Conservation (phyloP, 2,888 invertebrate species). For the Listrodromus nycthemerus region DNA sequence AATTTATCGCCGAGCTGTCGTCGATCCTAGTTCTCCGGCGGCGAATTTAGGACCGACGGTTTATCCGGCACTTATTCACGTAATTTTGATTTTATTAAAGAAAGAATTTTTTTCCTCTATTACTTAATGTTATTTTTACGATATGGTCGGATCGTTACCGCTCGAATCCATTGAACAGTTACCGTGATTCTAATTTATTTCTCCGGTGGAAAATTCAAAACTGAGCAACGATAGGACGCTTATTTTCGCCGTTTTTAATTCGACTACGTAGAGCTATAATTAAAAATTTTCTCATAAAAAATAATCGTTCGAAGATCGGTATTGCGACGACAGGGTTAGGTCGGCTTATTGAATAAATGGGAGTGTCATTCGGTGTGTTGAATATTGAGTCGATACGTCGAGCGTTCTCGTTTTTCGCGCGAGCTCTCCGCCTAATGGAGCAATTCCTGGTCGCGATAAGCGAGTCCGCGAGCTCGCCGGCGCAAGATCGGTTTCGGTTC, state of each 20-base stretch:
- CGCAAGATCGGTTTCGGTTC: constrained; percentile 47
- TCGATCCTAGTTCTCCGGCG: too few relatives aligned
- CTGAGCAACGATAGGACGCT: not conserved
- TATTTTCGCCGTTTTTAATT: too few relatives aligned
- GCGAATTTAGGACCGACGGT: too few relatives aligned
- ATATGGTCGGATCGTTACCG: not conserved
- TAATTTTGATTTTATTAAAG: too few relatives aligned
- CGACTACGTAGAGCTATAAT: too few relatives aligned
- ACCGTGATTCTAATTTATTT: not conserved
- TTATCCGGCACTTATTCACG: too few relatives aligned
- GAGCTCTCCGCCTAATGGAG: constrained; percentile 38
- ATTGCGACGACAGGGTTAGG: not conserved
- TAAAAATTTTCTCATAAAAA: too few relatives aligned
- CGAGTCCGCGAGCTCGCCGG: not conserved
- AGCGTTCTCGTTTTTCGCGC: constrained; percentile 37
- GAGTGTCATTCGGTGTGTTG: not conserved
- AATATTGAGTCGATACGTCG: not conserved
- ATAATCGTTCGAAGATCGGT: not conserved
- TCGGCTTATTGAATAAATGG: constrained; percentile 1
- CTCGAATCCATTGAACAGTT: not conserved
- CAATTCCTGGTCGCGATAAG: constrained; percentile 35
- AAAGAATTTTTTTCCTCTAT: too few relatives aligned
- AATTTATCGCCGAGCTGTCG: too few relatives aligned
- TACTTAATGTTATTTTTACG: too few relatives aligned
- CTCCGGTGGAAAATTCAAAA: not conserved